Evolutionary conservation across 2,113 vertebrate genomes (phyloP), one percentile per base, ranked within the genome.

Genomic region (Orycteropus afer): DNA sequence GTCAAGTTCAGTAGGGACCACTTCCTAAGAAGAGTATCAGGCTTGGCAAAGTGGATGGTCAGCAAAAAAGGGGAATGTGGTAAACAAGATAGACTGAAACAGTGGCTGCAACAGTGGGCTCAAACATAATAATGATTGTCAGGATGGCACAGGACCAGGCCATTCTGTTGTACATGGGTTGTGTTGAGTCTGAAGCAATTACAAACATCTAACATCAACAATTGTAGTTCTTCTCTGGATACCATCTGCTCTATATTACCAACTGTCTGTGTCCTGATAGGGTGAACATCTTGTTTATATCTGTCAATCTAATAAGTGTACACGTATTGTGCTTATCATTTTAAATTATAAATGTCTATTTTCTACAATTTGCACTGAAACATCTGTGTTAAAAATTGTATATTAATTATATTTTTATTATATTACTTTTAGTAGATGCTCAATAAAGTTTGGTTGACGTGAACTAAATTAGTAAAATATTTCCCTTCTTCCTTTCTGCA

Each of bases 201-300:
- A n/a, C n/a, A n/a, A n/a, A n/a, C n/a, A n/a, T n/a, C n/a, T n/a
- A n/a, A n/a, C n/a, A n/a, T n/a, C n/a, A n/a, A n/a, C n/a, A n/a
- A n/a, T 15, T 53, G 51, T 53, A 53, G 9, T 8, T 86, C 5
- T 37, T 51, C 22, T 20, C 0, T 25, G 49, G 40, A 23, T 27
- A 61, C 4, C 3, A 11, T 1, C 22, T 0, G 3, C 37, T 37
- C 18, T 9, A 3, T 63, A 4, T 78, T 14, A n/a, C 10, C 7
- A 32, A n/a, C 2, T 57, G 8, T 1, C 10, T 37, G 23, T 1
- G 7, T 3, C 13, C 53, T 18, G 4, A 59, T 1, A 80, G 1
- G 25, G 22, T 22, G 22, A 84, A 81, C 37, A 45, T 29, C 12
- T 63, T 25, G 6, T 81, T 93, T 74, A 55, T 22, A 8, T 55